These are phyloP conservation scores for Elaphurus davidianus DNA, from an alignment of 2,113 vertebrate species.

Conservation along the genomic window DNA sequence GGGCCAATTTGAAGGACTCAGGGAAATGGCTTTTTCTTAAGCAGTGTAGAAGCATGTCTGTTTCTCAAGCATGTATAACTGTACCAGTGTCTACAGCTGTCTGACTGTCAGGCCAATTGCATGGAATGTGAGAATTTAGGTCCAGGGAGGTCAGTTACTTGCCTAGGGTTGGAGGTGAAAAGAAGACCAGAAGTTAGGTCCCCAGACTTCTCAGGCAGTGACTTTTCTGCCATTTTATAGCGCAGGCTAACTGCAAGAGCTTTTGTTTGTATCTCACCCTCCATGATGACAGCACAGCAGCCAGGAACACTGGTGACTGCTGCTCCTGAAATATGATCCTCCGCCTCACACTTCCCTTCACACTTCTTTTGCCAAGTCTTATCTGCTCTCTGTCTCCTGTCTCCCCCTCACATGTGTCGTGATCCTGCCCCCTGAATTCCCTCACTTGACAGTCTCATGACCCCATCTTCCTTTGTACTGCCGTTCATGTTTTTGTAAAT, in stretches of 20 bases:
- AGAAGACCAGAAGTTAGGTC: background rate
- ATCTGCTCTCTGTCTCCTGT: background rate
- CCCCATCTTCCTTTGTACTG: background rate
- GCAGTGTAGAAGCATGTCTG: background rate
- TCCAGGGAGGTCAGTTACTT: background rate
- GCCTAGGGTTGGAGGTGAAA: background rate
- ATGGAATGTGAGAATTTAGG: background rate
- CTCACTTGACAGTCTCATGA: background rate
- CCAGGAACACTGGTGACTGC: background rate
- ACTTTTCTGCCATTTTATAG: background rate
- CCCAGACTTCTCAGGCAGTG: background rate
- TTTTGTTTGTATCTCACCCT: background rate
- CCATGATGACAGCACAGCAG: background rate
- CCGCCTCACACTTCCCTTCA: background rate
- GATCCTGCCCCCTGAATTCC: background rate
- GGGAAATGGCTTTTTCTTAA: background rate
- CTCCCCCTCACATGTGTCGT: background rate
- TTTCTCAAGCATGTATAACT: background rate
- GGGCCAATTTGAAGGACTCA: background rate
- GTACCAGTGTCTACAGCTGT: background rate
- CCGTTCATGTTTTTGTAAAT: background rate
- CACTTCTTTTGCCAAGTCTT: background rate
- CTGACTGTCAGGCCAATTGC: background rate
- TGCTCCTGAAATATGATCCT: background rate
- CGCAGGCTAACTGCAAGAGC: background rate